Percentiles rank a stretch among this genome's conserved stretches.
These are phyloP conservation scores for Melanotaenia trifasciata DNA, from an alignment of 2,797 vertebrate genomes.

Conservation along the genomic window DNA sequence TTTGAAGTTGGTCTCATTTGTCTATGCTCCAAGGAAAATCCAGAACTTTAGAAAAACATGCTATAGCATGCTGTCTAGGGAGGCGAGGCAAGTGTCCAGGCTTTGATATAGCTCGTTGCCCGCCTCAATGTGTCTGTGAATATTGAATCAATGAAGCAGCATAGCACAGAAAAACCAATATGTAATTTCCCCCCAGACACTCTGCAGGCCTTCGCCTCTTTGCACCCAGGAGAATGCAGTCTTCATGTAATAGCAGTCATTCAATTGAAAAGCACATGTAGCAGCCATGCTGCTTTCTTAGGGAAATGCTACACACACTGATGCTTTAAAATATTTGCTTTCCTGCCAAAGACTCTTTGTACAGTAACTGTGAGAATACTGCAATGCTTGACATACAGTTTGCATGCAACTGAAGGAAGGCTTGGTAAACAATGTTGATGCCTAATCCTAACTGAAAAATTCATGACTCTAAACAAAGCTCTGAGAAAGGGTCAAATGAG, in stretches of 20 bases:
- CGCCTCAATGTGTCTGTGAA: constrained; percentile 64
- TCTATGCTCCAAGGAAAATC: constrained; percentile 23
- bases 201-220: constrained; percentile 43
- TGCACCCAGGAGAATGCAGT: constrained; percentile 53
- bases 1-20: constrained; percentile 22
- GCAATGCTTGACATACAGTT: constrained; percentile 12
- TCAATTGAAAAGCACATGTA: constrained; percentile 57
- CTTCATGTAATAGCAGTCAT: constrained; percentile 47
- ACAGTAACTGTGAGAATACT: constrained; percentile 22
- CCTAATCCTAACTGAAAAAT: constrained; percentile 25
- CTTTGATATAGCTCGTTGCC: constrained; percentile 66
- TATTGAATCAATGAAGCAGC: constrained; percentile 75
- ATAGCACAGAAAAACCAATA: constrained; percentile 70
- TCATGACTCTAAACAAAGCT: constrained; percentile 4
- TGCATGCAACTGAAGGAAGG: constrained; percentile 8
- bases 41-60: constrained; percentile 35
- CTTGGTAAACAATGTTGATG: constrained; percentile 1
- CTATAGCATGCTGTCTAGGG: constrained; percentile 41
- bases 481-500: constrained; percentile 16
- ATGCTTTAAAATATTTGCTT: constrained; percentile 26
- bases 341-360: constrained; percentile 15
- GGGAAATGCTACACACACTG: constrained; percentile 7
- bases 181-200: constrained; percentile 65
- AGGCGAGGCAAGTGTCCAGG: constrained; percentile 46
- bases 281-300: constrained; percentile 44